These are phyloP conservation scores for Eristalis intricaria DNA, from an alignment of 2,888 invertebrate genomes.

Conservation along the genomic window DNA sequence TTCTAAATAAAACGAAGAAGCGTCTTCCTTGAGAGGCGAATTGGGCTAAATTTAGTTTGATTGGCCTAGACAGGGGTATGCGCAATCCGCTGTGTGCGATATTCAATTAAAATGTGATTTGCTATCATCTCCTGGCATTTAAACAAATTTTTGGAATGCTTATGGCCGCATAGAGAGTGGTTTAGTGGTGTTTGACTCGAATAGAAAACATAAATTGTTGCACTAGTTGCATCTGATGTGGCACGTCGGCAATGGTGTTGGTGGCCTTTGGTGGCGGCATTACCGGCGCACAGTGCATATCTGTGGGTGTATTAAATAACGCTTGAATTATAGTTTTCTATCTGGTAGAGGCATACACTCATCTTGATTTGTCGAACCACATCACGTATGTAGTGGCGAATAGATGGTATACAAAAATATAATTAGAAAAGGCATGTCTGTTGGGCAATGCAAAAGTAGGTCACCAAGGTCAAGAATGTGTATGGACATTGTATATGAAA, in stretches of 20 bases:
- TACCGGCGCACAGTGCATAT: background rate
- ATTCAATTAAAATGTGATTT: conserved; percentile 59
- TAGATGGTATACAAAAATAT: too few species aligned
- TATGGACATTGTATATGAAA: too few species aligned
- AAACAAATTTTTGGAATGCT: conserved; percentile 43
- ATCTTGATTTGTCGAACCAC: too few species aligned
- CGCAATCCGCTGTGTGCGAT: conserved; percentile 9
- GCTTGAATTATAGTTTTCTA: too few species aligned
- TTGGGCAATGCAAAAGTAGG: too few species aligned
- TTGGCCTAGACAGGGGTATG: conserved; percentile 26
- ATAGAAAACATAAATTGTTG: conserved; percentile 22
- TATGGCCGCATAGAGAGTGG: conserved; percentile 22
- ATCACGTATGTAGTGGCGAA: too few species aligned
- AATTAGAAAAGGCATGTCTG: too few species aligned
- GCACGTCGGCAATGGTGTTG: background rate
- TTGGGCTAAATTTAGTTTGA: conserved; percentile 54
- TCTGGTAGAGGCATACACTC: too few species aligned
- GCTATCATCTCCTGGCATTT: conserved; percentile 42
- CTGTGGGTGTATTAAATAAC: too few species aligned
- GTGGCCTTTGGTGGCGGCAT: conserved; percentile 8
- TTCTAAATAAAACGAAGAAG: conserved; percentile 15
- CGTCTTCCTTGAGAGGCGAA: background rate
- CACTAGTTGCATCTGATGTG: background rate
- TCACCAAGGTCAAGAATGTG: too few species aligned
- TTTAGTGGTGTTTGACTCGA: conserved; percentile 4